phyloP scores from a whole-genome alignment of 2,797 vertebrate species.

The Salmo trutta region DNA sequence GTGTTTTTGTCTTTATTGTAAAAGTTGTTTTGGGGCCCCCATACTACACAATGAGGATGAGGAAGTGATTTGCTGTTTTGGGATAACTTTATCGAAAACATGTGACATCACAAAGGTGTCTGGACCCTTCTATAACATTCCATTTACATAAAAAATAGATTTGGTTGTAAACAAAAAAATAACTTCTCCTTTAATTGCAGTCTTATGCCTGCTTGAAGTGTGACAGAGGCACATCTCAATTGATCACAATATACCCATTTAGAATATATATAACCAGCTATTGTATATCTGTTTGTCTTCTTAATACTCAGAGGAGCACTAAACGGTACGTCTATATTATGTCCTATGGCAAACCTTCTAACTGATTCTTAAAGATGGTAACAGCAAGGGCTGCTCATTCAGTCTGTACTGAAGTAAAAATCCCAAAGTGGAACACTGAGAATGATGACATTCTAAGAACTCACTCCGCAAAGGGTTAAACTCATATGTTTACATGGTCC shows the following conservation, averaged over 20 bases:
- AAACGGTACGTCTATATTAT: background rate
- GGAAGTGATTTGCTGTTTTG: no score
- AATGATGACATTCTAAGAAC: background rate
- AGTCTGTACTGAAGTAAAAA: background rate
- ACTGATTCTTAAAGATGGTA: background rate
- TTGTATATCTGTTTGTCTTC: background rate
- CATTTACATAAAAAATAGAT: no score
- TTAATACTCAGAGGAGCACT: background rate
- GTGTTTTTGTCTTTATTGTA: no score
- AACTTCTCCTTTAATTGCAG: background rate
- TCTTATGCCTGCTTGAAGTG: background rate
- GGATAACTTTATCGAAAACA: no score
- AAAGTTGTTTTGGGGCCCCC: no score
- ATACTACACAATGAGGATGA: no score
- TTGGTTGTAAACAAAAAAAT: no score
- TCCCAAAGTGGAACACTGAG: background rate
- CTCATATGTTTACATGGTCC: background rate
- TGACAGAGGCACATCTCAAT: background rate
- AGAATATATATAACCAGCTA: background rate
- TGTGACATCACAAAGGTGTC: no score
- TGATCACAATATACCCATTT: background rate
- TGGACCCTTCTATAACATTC: no score
- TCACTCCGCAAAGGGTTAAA: background rate
- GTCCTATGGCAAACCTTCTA: background rate
- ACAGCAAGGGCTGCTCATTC: background rate